Evolutionary conservation across 2,113 vertebrate species (phyloP).

Genomic region (Lathamus discolor): DNA sequence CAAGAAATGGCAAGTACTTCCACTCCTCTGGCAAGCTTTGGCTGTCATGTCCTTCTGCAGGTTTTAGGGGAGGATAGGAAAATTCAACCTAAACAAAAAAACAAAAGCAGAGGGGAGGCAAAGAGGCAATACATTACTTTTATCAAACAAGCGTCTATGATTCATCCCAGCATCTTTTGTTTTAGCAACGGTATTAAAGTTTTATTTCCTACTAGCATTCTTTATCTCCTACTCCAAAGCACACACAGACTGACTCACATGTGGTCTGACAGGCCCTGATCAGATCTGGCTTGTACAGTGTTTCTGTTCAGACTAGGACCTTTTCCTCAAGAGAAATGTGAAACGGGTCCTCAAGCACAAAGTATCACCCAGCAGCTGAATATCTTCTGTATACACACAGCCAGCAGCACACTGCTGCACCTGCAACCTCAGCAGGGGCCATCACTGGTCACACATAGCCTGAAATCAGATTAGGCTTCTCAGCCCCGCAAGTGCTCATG

Average conservation of each 20-base stretch:
- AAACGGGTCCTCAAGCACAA: background rate
- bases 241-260: background rate
- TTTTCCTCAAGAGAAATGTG: background rate
- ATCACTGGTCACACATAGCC: background rate
- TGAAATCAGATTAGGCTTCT: background rate
- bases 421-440: background rate
- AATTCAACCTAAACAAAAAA: slow-evolving; percentile 87
- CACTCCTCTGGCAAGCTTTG: slow-evolving; percentile 90
- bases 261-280: background rate
- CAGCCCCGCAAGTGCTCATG: background rate
- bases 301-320: background rate
- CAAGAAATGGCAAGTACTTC: slow-evolving; percentile 96
- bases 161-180: background rate
- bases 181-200: background rate
- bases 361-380: background rate
- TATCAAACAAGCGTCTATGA: background rate
- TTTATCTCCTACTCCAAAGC: background rate
- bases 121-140: background rate
- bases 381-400: background rate
- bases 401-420: background rate
- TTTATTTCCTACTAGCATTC: background rate
- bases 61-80: slow-evolving; percentile 91
- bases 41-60: slow-evolving; percentile 89
- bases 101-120: background rate
- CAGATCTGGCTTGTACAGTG: background rate